Conservation (phyloP, 2,888 invertebrate genomes). For the Scrobipalpa costella region DNA sequence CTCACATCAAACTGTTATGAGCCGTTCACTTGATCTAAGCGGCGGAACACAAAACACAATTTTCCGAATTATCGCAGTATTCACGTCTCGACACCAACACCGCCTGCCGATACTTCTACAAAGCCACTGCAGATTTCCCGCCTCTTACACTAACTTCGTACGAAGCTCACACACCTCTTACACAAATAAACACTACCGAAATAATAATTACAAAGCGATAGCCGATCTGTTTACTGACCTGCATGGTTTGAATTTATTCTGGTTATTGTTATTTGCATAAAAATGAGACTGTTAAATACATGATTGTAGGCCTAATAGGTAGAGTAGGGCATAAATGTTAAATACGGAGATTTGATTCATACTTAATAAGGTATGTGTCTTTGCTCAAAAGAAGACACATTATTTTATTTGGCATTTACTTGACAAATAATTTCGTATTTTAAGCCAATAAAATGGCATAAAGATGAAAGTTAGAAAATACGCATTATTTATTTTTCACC, state of each 20-base stretch:
- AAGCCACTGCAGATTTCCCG: conserved; percentile 23
- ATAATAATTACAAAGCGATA: conserved; percentile 51
- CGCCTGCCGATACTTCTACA: conserved; percentile 28
- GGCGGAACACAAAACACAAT: not conserved
- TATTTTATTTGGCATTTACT: no score
- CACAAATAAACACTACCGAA: conserved; percentile 55
- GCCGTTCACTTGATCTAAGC: not conserved
- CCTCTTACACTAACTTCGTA: conserved; percentile 33
- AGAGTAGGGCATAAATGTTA: no score
- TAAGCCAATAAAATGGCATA: no score
- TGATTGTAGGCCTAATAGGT: no score
- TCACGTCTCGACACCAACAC: not conserved
- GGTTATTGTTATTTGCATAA: no score
- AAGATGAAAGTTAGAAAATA: no score
- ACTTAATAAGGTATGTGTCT: no score
- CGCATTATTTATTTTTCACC: not conserved
- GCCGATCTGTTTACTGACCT: conserved; percentile 48
- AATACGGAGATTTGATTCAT: no score
- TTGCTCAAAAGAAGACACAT: no score
- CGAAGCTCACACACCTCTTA: conserved; percentile 40
- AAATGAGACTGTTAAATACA: no score
- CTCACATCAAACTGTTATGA: not conserved
- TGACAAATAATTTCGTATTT: no score
- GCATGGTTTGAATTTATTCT: no score
- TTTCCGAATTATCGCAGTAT: not conserved